Base-by-base conservation (phyloP, 1,140 invertebrate genomes). In the Diuraphis noxia region DNA sequence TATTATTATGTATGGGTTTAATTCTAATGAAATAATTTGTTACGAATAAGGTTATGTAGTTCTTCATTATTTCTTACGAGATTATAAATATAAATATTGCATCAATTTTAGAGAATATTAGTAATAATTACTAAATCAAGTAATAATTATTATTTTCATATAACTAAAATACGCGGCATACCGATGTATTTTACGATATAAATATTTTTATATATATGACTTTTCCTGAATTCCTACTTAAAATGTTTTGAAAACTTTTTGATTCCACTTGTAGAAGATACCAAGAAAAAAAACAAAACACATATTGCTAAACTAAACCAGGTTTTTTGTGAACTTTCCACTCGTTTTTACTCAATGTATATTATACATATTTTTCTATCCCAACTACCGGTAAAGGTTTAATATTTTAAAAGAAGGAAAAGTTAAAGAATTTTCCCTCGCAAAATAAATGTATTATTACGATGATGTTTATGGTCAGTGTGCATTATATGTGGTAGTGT, bases 241-340 rank as follows among this genome's bases (percentile, higher is more conserved):
- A 85, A 46, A 43, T n/a, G 82, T 43, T 85, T 23, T 17, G 30
- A n/a, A 85, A 85, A 85, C 82, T 43, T 85, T 85, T 85, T 85
- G 82, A 85, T 85, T 85, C 17, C 40, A 6, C 30, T 85, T 85
- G 7, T 34, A 43, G n/a, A n/a, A 21, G 82, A 34, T 49, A 41
- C 23, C 30, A 6, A 34, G 13, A 81, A 41, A 40, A 41, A 82
- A 82, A 82, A 10, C n/a, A n/a, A 43, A 3, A 81, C 9, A 38
- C 34, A 10, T 81, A 81, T 79, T n/a, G 41, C 13, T 46, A 85
- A 41, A 34, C 13, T 43, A 85, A 43, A 85, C 30, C 30, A 43
- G 41, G 23, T 41, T 43, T 85, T 38, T 85, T 34, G 79, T 81
- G 30, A 41, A 30, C 30, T 49, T 56, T 4, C 13, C 13, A 40